phyloP scores from a whole-genome alignment of 2,888 invertebrate species.

The Netelia fuscicornis region DNA sequence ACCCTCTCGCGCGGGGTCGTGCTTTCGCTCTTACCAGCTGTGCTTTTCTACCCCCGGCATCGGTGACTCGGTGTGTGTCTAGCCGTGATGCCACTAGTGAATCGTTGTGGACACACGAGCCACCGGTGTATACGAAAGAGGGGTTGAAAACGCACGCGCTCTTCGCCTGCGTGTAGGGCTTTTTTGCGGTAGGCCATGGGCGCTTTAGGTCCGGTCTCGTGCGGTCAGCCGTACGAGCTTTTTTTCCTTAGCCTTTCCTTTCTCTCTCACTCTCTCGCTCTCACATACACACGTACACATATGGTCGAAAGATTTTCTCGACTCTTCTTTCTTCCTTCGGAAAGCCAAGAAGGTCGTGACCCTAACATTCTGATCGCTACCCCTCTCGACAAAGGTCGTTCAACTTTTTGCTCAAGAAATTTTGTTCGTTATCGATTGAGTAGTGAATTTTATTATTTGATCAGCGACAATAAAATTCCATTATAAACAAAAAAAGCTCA shows the following conservation, averaged over 20 bases:
- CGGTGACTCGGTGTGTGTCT: conserved; percentile 48
- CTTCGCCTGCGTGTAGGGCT: conserved; percentile 74
- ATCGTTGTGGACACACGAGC: conserved; percentile 57
- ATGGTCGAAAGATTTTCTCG: neutral
- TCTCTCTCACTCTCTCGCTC: conserved; percentile 23
- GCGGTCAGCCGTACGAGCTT: conserved; percentile 64
- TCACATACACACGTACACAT: neutral
- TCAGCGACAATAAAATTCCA: too few species aligned
- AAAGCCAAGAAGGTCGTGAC: conserved; percentile 49
- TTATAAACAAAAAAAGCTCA: too few species aligned
- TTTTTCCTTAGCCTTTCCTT: conserved; percentile 37
- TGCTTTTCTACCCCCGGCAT: conserved; percentile 34
- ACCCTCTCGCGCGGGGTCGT: conserved; percentile 35
- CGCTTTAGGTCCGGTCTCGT: conserved; percentile 70
- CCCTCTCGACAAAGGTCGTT: conserved; percentile 30
- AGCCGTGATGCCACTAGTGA: conserved; percentile 33
- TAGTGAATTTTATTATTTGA: too few species aligned
- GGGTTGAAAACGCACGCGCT: conserved; percentile 61
- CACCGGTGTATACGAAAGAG: conserved; percentile 29
- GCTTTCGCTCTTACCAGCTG: conserved; percentile 43
- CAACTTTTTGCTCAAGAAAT: conserved; percentile 28
- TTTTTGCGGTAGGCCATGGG: conserved; percentile 82
- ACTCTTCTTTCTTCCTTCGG: neutral
- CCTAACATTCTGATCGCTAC: conserved; percentile 36
- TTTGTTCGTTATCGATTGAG: neutral